These are phyloP conservation scores for Ceyx melanurus DNA, from an alignment of 2,113 vertebrate genomes.

Conservation along the genomic window DNA sequence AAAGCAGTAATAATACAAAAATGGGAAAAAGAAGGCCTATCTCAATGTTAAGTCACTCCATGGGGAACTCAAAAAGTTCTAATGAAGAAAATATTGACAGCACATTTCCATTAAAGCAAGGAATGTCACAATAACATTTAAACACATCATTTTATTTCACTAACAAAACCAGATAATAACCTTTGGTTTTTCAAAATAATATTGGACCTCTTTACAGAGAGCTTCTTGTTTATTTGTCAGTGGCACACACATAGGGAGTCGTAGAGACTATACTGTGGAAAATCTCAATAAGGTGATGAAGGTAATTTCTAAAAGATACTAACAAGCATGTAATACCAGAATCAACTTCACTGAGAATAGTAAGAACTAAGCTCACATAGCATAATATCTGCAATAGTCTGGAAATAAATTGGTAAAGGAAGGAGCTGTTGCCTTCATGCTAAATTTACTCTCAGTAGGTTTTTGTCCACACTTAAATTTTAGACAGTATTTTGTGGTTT, in stretches of 20 bases:
- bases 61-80: neutral
- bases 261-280: neutral
- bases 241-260: conserved; percentile 5
- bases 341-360: conserved; percentile 11
- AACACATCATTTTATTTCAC: neutral
- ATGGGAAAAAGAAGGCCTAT: neutral
- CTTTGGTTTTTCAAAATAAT: neutral
- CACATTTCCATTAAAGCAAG: conserved; percentile 24
- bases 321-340: conserved; percentile 53
- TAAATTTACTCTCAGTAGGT: conserved; percentile 20
- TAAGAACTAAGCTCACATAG: conserved; percentile 14
- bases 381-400: conserved; percentile 11
- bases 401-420: conserved; percentile 44
- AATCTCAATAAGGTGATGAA: neutral
- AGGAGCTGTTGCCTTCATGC: conserved; percentile 56
- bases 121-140: conserved; percentile 35
- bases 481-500: conserved; percentile 70
- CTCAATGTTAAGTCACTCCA: conserved; percentile 9
- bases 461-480: conserved; percentile 28
- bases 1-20: conserved; percentile 7
- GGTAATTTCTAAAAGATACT: neutral
- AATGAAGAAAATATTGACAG: conserved; percentile 32
- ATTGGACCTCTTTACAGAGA: neutral
- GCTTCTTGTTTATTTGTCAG: neutral
- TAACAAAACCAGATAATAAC: conserved; percentile 3